Evolutionary conservation across 2,797 vertebrate species (phyloP).

Genomic region (Aulostomus chinensis): DNA sequence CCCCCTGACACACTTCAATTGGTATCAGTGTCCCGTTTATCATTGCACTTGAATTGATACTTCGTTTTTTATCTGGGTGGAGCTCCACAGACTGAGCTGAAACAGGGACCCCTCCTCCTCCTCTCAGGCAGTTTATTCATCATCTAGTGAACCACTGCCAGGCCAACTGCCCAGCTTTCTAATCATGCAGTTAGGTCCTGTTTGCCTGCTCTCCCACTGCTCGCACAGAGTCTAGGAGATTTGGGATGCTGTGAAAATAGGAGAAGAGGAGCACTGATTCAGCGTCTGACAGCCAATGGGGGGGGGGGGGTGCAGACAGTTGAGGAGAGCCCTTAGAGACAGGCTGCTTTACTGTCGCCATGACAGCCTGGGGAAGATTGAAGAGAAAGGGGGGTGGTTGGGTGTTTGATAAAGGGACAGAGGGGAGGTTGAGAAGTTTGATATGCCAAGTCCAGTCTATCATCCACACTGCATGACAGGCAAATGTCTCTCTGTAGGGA

Average conservation of each 20-base stretch:
- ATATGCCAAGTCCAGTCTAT: not conserved
- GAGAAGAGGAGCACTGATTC: slow-evolving; percentile 33
- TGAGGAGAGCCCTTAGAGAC: slow-evolving; percentile 62
- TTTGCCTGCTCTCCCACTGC: slow-evolving; percentile 18
- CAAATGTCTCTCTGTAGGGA: slow-evolving; percentile 5
- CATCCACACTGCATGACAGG: not conserved
- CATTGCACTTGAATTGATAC: slow-evolving; percentile 8
- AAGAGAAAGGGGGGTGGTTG: slow-evolving; percentile 11
- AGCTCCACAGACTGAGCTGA: slow-evolving; percentile 17
- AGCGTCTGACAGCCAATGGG: slow-evolving; percentile 9
- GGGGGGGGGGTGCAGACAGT: slow-evolving; percentile 35
- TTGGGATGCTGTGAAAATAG: slow-evolving; percentile 48
- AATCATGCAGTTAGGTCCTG: slow-evolving; percentile 18
- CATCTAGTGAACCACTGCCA: too few relatives aligned
- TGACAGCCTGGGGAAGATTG: slow-evolving; percentile 67
- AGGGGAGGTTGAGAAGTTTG: slow-evolving; percentile 32
- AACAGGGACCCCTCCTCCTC: slow-evolving; percentile 11
- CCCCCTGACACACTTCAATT: too few relatives aligned
- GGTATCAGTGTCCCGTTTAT: slow-evolving; percentile 6
- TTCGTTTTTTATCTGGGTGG: slow-evolving; percentile 17
- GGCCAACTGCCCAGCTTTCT: slow-evolving; percentile 4
- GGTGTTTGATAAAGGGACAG: slow-evolving; percentile 12
- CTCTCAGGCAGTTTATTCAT: slow-evolving; percentile 11
- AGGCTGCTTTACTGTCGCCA: slow-evolving; percentile 67
- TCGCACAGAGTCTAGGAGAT: slow-evolving; percentile 2